Evolutionary conservation across 2,888 invertebrate genomes (phyloP), one percentile per base, ranked within the genome.

Genomic region (Hylaea fasciaria): DNA sequence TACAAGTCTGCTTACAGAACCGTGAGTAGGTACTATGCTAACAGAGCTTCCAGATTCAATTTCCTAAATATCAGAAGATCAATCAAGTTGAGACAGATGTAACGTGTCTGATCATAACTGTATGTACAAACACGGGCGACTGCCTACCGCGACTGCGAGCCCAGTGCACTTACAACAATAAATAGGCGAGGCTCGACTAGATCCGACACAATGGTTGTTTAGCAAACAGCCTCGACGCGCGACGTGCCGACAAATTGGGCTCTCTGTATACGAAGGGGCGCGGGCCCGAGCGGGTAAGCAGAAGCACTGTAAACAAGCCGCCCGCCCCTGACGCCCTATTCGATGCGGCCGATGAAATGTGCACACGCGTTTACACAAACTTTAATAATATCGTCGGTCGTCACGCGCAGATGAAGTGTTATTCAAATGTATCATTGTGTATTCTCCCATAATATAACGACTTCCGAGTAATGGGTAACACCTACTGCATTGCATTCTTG

Each of bases 191-290:
- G 60, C 57, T 63, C 54, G 66, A 58, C 65, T 63, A 65, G 65
- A 72, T 66, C 70, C 68, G 71, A 72, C 70, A 76, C 76, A 71
- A 75, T 74, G 68, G 74, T 79, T 80, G 81, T 80, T 81, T 72
- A 74, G 75, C 80, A 80, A 85, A 85, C 80, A 81, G 75, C 77
- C 70, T 65, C 57, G 59, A 45, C 70, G 70, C 69, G 72, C 56
- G 59, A 48, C 70, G 70, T 69, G 72, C 69, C 71, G 73, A 77
- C 79, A 81, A 79, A 83, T 83, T 81, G 79, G 78, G 74, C 74
- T 68, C 71, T 72, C 71, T 73, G 62, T 69, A 63, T 63, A 58
- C 64, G 56, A 49, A 61, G 55, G 43, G 48, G 35, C 52, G 56
- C 50, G 59, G 56, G 57, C 53, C 37, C 43, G 22, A 22, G 22